phyloP scores from a whole-genome alignment of 2,797 vertebrate genomes.

The Sorex maritimensis region DNA sequence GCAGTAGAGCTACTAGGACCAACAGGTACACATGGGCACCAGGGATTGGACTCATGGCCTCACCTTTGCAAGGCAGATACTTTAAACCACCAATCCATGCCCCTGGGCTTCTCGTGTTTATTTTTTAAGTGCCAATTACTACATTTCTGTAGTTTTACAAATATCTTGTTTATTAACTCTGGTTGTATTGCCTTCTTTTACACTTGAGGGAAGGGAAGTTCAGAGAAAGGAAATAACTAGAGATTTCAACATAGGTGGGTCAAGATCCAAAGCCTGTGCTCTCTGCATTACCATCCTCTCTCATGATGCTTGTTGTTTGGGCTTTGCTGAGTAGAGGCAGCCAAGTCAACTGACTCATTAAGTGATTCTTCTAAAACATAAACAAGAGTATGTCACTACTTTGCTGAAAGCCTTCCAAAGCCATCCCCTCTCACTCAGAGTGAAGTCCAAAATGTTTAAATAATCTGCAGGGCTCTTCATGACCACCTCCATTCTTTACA shows the following conservation, averaged over 20 bases:
- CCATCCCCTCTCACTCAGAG: slow-evolving; percentile 9
- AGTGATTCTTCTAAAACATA: slow-evolving; percentile 49
- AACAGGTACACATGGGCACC: no score
- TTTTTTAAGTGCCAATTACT: slow-evolving; percentile 24
- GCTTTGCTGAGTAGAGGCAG: slow-evolving; percentile 15
- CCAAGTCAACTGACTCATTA: slow-evolving; percentile 30
- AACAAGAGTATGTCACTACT: slow-evolving; percentile 13
- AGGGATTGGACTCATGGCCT: no score
- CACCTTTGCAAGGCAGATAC: no score
- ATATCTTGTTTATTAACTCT: slow-evolving; percentile 49
- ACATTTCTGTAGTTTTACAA: slow-evolving; percentile 37
- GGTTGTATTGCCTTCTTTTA: slow-evolving; percentile 50
- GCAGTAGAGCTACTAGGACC: no score
- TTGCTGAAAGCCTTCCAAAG: slow-evolving; percentile 25
- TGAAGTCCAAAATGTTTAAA: neutral
- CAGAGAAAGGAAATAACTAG: neutral
- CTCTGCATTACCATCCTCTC: neutral
- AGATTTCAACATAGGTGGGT: neutral
- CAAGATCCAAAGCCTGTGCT: slow-evolving; percentile 17
- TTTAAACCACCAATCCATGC: no score
- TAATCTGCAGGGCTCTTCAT: neutral
- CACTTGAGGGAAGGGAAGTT: slow-evolving; percentile 41
- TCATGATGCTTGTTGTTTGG: slow-evolving; percentile 36
- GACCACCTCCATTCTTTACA: neutral
- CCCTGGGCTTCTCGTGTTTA: no score